Conservation (phyloP, 2,888 invertebrate genomes). For the Lamproptera curius region DNA sequence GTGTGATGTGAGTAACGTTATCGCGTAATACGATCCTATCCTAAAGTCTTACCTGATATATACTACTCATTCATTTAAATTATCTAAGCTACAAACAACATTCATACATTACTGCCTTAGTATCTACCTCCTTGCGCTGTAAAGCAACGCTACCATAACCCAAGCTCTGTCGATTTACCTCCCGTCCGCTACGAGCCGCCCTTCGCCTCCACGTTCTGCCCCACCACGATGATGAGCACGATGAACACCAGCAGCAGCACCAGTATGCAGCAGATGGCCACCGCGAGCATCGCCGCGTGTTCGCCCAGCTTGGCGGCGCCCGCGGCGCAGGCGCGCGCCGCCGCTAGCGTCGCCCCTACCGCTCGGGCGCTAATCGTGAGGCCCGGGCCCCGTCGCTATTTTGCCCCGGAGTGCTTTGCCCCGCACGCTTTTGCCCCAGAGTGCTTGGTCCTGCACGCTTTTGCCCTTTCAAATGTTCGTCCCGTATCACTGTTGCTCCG, state of each 20-base stretch:
- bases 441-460: neutral
- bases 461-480: neutral
- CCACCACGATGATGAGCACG: constrained; percentile 88
- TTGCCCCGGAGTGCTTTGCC: neutral
- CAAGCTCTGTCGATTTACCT: too few relatives aligned
- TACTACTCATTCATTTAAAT: too few relatives aligned
- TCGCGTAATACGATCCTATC: too few relatives aligned
- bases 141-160: too few relatives aligned
- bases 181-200: constrained; percentile 73
- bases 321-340: constrained; percentile 55
- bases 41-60: too few relatives aligned
- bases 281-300: constrained; percentile 85
- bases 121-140: too few relatives aligned
- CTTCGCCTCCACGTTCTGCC: constrained; percentile 84
- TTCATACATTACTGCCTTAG: too few relatives aligned
- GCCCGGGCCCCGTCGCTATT: constrained; percentile 6
- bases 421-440: neutral
- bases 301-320: constrained; percentile 73
- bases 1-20: too few relatives aligned
- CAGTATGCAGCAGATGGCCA: constrained; percentile 90
- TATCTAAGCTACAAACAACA: too few relatives aligned
- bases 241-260: constrained; percentile 89
- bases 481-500: neutral
- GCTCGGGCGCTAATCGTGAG: constrained; percentile 49
- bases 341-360: constrained; percentile 51